A percentile compares a stretch with the other conserved stretches of the same genome.
Evolutionary conservation across 2,113 vertebrate genomes (phyloP).

Genomic region (Girardinichthys multiradiatus): DNA sequence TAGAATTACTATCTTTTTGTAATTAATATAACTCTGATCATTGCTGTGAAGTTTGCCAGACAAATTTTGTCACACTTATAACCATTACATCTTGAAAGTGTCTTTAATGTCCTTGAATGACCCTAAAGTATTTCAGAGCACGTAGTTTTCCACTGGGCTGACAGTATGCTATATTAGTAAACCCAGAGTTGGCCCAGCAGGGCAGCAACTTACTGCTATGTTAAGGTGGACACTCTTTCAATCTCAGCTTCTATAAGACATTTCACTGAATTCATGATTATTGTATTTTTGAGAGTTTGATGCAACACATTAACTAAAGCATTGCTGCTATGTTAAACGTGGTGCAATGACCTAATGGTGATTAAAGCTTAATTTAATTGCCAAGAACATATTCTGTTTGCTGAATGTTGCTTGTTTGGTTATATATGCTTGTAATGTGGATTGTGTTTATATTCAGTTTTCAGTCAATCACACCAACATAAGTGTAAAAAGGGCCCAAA

Average conservation of each 20-base stretch:
- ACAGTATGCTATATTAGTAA: neutral
- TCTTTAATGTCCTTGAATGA: neutral
- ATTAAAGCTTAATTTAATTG: slow-evolving; percentile 52
- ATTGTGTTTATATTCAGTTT: neutral
- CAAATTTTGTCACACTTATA: too few relatives aligned
- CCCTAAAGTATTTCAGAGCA: neutral
- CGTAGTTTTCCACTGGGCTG: neutral
- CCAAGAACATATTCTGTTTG: neutral
- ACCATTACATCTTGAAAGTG: neutral
- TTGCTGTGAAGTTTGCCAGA: too few relatives aligned
- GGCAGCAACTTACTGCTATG: neutral
- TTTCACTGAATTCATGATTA: too few relatives aligned
- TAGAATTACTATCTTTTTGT: too few relatives aligned
- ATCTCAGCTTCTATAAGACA: too few relatives aligned
- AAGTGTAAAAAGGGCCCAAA: too few relatives aligned
- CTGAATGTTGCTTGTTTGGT: neutral
- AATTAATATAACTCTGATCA: too few relatives aligned
- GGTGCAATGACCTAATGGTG: slow-evolving; percentile 34
- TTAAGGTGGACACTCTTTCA: neutral
- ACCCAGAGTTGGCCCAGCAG: neutral
- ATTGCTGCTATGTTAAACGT: neutral
- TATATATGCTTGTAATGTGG: neutral
- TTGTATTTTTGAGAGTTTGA: neutral
- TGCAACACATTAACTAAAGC: neutral
- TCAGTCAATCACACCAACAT: too few relatives aligned